A percentile compares a stretch with the other conserved stretches of the same genome.
Evolutionary conservation across 2,797 vertebrate species (phyloP).

Genomic region (Pseudochromis fuscus): DNA sequence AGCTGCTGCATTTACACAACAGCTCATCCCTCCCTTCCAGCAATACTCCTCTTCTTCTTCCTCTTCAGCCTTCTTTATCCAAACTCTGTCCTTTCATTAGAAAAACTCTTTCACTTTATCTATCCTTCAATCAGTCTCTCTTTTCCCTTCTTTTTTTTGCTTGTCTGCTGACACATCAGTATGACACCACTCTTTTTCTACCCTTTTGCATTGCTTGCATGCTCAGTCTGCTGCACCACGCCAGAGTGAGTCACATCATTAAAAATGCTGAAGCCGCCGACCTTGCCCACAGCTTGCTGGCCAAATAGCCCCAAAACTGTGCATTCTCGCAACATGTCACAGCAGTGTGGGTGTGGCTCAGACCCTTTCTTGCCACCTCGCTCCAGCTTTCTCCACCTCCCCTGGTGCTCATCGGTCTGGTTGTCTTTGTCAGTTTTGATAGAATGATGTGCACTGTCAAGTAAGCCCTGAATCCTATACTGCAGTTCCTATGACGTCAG

Average conservation of each 20-base stretch:
- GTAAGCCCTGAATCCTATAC: slow-evolving; percentile 57
- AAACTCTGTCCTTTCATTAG: slow-evolving; percentile 14
- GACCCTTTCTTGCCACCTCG: slow-evolving; percentile 11
- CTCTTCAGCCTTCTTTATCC: too few relatives aligned
- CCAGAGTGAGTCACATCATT: slow-evolving; percentile 76
- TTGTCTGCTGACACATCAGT: slow-evolving; percentile 56
- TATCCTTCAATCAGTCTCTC: slow-evolving; percentile 8
- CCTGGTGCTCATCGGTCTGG: slow-evolving; percentile 27
- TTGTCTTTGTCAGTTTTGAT: slow-evolving; percentile 29
- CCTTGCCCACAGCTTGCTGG: slow-evolving; percentile 61
- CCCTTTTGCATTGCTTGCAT: slow-evolving; percentile 39
- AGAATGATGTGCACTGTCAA: slow-evolving; percentile 62
- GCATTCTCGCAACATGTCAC: slow-evolving; percentile 39
- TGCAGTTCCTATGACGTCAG: slow-evolving; percentile 80
- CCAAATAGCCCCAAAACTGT: slow-evolving; percentile 39
- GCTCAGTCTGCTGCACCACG: slow-evolving; percentile 61
- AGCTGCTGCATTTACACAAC: slow-evolving; percentile 2
- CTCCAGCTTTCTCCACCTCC: neutral
- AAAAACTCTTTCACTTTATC: slow-evolving; percentile 1
- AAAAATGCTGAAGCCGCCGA: slow-evolving; percentile 68
- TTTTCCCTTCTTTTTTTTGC: slow-evolving; percentile 3
- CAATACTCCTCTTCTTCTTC: too few relatives aligned
- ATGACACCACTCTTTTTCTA: slow-evolving; percentile 41
- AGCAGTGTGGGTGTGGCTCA: slow-evolving; percentile 36
- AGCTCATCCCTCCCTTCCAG: neutral